Base-by-base conservation (phyloP, 2,888 invertebrate genomes). In the Digitonthophagus gazella region DNA sequence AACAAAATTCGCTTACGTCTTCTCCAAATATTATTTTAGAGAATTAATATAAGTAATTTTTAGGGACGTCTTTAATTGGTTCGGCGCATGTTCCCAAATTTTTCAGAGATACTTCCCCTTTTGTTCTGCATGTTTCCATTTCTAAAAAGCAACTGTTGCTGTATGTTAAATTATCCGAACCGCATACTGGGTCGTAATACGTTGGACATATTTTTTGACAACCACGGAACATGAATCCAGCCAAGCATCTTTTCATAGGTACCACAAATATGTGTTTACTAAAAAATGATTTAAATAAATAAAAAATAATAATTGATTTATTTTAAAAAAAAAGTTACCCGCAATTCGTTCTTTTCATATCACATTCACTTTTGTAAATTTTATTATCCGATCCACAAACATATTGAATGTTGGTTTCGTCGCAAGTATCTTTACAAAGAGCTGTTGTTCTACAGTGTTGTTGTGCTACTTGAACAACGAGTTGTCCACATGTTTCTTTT, bases 131-230 rank as follows among this genome's bases (percentile, higher is more conserved):
- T 77, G 94, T 95, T 83, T 96, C 96, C 83, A 95, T 92, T 80
- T 93, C 92, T 76, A 97, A 84, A 86, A 96, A 93, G 82, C 97
- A 97, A 75, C 91, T 91, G 84, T 97, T 97, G 79, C 95, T 93
- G 87, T 97, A 97, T 0, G 96, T 96, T 86, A 92, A 93, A 71
- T 89, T 89, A 79, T 97, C 96, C 1, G 92, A 93, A n/a, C 95
- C 97, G 81, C 97, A 97, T 3, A 96, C 93, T 0, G 96, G 95
- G 79, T 96, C 94, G 84, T 91, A 95, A 76, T 93, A 92, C 0
- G 92, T 87, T 5, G 95, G 91, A 77, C 95, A 95, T 74, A 95
- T 94, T 77, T 91, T 89, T 64, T 93, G 92, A 78, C 95, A 96
- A 64, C 95, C 95, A 61, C 91, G 88, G 84, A 94, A 95, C 77